Percentiles rank a stretch among this genome's conserved stretches.
Evolutionary conservation across 2,113 vertebrate genomes (phyloP).

Genomic region (Sylvietta virens): DNA sequence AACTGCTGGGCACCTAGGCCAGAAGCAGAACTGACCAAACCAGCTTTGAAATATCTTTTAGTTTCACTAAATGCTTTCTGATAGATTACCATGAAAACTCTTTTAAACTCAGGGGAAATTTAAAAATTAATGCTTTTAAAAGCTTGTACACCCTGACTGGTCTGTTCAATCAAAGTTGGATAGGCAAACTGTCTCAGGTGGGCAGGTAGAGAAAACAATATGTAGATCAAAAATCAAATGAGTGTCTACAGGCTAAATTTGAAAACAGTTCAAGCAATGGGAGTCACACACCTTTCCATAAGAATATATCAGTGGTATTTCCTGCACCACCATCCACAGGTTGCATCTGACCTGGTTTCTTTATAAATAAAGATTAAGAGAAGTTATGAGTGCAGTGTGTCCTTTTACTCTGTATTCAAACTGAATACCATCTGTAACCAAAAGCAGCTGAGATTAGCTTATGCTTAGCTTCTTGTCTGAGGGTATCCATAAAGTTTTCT

Average conservation of each 20-base stretch:
- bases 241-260: background rate
- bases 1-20: background rate
- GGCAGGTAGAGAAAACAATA: background rate
- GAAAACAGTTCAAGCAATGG: background rate
- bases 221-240: background rate
- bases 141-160: no score
- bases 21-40: background rate
- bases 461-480: background rate
- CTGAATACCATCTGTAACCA: background rate
- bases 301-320: background rate
- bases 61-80: background rate
- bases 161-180: background rate
- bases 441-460: background rate
- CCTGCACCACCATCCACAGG: background rate
- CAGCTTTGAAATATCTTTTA: background rate
- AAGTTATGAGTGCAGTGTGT: fast-evolving
- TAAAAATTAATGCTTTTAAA: background rate
- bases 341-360: background rate
- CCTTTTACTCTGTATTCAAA: background rate
- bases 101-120: background rate
- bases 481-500: background rate
- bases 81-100: background rate
- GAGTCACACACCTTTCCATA: background rate
- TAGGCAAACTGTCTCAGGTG: background rate
- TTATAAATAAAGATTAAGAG: background rate